Percentiles rank a stretch among this genome's conserved stretches.
Evolutionary conservation across 2,888 invertebrate species (phyloP).

Genomic region (Amblyteles armatorius): DNA sequence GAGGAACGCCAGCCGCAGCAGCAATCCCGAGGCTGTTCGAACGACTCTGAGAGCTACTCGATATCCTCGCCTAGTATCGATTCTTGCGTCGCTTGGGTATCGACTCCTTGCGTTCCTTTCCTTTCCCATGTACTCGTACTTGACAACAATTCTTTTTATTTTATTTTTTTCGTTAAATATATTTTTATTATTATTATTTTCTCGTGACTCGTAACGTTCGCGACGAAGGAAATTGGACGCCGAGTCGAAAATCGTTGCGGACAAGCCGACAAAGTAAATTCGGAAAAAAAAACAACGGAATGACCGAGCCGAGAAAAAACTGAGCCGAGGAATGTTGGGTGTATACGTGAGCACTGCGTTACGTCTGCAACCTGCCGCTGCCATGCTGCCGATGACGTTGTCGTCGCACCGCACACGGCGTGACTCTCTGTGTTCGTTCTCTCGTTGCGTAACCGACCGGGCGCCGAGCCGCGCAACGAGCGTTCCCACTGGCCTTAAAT

Average conservation of each 20-base stretch:
- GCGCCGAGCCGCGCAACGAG: constrained; percentile 36
- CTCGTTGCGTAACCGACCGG: constrained; percentile 59
- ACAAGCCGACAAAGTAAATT: not conserved
- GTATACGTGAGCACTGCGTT: constrained; percentile 30
- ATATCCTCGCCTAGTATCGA: constrained; percentile 66
- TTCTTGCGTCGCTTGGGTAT: constrained; percentile 60
- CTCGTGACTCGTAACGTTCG: not conserved
- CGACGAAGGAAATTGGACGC: not conserved
- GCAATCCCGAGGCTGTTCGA: constrained; percentile 50
- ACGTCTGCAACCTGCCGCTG: constrained; percentile 45
- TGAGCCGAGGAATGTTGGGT: constrained; percentile 49
- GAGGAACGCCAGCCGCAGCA: constrained; percentile 54
- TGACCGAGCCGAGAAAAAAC: not conserved
- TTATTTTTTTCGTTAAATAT: not conserved
- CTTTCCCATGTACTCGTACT: constrained; percentile 51
- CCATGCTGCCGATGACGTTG: constrained; percentile 51
- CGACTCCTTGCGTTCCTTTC: constrained; percentile 45
- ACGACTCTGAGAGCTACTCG: constrained; percentile 50
- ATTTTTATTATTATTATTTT: no score
- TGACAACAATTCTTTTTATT: not conserved
- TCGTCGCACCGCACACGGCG: constrained; percentile 38
- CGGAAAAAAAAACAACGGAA: not conserved
- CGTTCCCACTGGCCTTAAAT: constrained; percentile 65
- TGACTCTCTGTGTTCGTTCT: constrained; percentile 37
- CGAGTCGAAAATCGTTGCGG: not conserved